These are phyloP conservation scores for Proisotoma minuta DNA, from an alignment of 2,888 invertebrate species.

Conservation along the genomic window DNA sequence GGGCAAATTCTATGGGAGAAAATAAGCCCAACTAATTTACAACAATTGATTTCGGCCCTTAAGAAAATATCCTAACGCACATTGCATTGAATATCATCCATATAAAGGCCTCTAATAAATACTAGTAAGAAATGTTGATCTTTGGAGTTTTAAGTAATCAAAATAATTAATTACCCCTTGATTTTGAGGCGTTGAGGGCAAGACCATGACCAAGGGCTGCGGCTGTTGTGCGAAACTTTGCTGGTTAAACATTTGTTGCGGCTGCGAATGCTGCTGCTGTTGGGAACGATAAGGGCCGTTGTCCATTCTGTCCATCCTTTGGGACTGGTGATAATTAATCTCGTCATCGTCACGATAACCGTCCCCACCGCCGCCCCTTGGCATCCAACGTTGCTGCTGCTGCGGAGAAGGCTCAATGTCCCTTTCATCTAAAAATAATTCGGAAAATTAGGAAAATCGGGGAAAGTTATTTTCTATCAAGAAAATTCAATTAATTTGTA, in stretches of 20 bases:
- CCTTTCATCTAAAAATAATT: no score
- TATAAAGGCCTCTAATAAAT: slow-evolving; percentile 27
- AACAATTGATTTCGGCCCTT: slow-evolving; percentile 29
- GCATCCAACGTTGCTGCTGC: no score
- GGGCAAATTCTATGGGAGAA: slow-evolving; percentile 8
- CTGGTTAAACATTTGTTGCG: neutral
- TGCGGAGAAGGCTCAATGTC: neutral
- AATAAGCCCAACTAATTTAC: slow-evolving; percentile 7
- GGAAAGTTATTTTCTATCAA: no score
- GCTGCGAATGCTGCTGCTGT: neutral
- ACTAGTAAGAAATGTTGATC: neutral
- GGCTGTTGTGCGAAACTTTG: slow-evolving; percentile 17
- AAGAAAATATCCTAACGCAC: slow-evolving; percentile 33
- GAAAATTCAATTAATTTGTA: no score
- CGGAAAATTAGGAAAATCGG: no score
- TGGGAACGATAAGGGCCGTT: neutral
- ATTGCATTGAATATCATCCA: slow-evolving; percentile 27
- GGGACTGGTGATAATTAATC: no score
- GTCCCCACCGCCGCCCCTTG: no score
- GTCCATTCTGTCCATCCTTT: no score
- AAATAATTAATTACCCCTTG: no score
- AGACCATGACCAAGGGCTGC: slow-evolving; percentile 28
- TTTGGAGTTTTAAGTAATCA: no score
- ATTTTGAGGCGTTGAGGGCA: slow-evolving; percentile 26
- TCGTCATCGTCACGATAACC: no score